Conservation (phyloP, 2,888 invertebrate species). For the Tachina fera region DNA sequence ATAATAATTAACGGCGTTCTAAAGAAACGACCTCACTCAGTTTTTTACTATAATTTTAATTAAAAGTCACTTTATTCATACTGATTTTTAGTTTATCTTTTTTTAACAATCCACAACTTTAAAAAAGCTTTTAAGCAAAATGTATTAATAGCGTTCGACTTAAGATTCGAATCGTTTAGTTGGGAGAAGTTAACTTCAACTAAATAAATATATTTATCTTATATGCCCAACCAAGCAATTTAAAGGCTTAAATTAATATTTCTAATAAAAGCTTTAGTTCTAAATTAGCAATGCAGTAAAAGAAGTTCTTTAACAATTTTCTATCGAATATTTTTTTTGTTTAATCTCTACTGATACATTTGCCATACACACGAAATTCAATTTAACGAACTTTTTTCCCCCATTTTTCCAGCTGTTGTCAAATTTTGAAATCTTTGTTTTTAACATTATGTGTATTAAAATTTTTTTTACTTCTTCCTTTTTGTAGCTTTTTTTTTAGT, state of each 20-base stretch:
- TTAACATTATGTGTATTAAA: constrained; percentile 65
- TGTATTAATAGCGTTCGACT: neutral
- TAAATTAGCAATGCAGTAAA: constrained; percentile 56
- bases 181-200: constrained; percentile 1
- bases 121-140: constrained; percentile 10
- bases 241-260: constrained; percentile 56
- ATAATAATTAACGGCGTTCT: no score
- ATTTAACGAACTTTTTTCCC: constrained; percentile 66
- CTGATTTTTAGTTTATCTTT: neutral
- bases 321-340: constrained; percentile 23
- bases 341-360: constrained; percentile 59
- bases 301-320: constrained; percentile 55
- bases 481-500: constrained; percentile 33
- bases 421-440: constrained; percentile 67
- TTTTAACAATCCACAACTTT: neutral
- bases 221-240: neutral
- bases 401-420: constrained; percentile 61
- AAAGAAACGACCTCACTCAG: no score
- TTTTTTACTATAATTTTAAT: no score
- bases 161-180: constrained; percentile 30
- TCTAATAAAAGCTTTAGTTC: constrained; percentile 52
- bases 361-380: constrained; percentile 69
- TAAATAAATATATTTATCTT: constrained; percentile 29
- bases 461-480: constrained; percentile 45
- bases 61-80: no score